phyloP scores from a whole-genome alignment of 2,113 vertebrate species.

The Panthera uncia region DNA sequence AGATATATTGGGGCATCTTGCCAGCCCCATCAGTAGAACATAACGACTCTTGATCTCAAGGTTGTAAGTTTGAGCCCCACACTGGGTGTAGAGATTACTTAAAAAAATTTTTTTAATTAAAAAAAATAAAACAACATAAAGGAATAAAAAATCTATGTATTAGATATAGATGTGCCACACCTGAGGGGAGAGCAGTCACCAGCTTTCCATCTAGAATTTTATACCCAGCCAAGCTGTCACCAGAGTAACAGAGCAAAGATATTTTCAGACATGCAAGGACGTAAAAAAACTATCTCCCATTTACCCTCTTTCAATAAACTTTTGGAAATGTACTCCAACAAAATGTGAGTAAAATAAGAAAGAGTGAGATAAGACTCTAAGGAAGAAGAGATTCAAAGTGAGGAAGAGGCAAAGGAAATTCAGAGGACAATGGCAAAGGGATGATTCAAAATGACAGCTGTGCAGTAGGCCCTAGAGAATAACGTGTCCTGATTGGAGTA shows the following conservation, averaged over 20 bases:
- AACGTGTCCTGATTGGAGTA: neutral
- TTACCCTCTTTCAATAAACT: neutral
- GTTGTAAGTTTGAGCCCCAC: neutral
- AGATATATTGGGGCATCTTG: neutral
- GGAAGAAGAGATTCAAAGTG: constrained; percentile 3
- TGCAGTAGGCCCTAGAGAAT: neutral
- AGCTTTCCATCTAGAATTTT: neutral
- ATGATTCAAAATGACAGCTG: neutral
- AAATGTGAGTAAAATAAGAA: neutral
- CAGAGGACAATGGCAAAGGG: neutral
- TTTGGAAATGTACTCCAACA: neutral
- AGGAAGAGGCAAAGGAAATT: neutral
- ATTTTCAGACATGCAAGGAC: neutral
- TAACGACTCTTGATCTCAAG: neutral
- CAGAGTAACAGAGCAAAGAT: neutral
- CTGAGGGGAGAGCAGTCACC: neutral
- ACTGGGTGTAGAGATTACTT: neutral
- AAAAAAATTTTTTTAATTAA: neutral
- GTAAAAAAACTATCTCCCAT: neutral
- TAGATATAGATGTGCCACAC: neutral
- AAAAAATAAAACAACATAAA: neutral
- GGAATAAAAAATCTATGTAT: neutral
- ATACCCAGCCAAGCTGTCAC: neutral
- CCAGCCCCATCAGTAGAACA: neutral
- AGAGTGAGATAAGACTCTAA: neutral